These are phyloP conservation scores for Meandrina meandrites DNA, from an alignment of 92 coral and sea anemone genomes.

Conservation along the genomic window DNA sequence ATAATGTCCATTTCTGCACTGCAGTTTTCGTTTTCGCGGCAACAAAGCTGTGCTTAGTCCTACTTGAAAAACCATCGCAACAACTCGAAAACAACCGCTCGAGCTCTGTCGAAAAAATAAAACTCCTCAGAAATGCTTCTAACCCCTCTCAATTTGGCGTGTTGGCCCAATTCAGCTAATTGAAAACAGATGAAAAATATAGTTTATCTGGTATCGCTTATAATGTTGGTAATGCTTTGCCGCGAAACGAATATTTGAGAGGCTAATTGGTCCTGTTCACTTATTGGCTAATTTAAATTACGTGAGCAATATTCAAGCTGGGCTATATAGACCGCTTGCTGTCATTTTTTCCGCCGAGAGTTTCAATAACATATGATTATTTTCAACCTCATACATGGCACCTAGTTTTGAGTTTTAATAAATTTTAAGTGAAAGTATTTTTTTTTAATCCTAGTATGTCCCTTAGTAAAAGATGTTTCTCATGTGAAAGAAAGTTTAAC, in stretches of 20 bases:
- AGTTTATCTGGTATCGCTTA: conserved; percentile 10
- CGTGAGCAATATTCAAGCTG: conserved; percentile 17
- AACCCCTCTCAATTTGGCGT: background rate
- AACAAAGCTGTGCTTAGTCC: conserved; percentile 27
- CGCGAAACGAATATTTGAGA: background rate
- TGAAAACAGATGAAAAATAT: conserved; percentile 30
- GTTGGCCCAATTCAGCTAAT: background rate
- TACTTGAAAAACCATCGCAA: conserved; percentile 31
- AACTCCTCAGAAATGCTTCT: background rate
- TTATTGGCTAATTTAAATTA: conserved; percentile 15
- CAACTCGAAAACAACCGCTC: background rate
- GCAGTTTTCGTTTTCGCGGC: conserved; percentile 52
- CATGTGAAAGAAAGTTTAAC: background rate
- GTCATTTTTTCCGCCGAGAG: background rate
- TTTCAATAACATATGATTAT: background rate
- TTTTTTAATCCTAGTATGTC: background rate
- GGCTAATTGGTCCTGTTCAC: conserved; percentile 1
- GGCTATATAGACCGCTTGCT: background rate
- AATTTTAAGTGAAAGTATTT: background rate
- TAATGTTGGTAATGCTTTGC: conserved; percentile 2
- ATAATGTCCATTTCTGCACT: conserved; percentile 53
- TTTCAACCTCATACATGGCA: background rate
- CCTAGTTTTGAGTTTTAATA: background rate
- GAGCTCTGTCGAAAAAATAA: background rate
- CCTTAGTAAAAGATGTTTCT: background rate